These are phyloP conservation scores for Taenaris catops DNA, from an alignment of 2,888 invertebrate genomes.

Conservation along the genomic window DNA sequence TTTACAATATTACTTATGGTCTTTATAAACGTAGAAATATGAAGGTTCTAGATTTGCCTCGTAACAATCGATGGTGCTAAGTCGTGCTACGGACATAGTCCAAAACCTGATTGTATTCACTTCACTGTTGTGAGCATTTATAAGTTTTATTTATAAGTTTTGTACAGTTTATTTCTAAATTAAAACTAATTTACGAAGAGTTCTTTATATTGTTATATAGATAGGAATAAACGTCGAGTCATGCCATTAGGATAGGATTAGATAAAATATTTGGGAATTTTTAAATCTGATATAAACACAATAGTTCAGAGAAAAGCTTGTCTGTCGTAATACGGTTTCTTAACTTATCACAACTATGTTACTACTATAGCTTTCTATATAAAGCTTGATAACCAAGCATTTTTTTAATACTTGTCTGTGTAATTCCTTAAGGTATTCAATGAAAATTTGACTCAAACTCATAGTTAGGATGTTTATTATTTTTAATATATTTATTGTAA, in stretches of 20 bases:
- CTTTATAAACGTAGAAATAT: too few species aligned
- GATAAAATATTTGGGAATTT: slow-evolving; percentile 11
- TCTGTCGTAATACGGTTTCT: too few species aligned
- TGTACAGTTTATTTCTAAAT: slow-evolving; percentile 54
- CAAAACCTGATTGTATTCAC: slow-evolving; percentile 55
- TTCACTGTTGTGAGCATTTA: slow-evolving; percentile 63
- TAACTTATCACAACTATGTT: too few species aligned
- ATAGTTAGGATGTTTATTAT: too few species aligned
- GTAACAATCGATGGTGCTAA: slow-evolving; percentile 63
- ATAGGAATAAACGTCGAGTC: slow-evolving; percentile 66
- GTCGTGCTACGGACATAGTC: slow-evolving; percentile 71
- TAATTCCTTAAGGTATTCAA: too few species aligned
- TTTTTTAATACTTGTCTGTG: too few species aligned
- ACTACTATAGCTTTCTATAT: too few species aligned
- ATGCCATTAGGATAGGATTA: slow-evolving; percentile 71
- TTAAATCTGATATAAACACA: too few species aligned
- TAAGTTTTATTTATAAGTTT: slow-evolving; percentile 42
- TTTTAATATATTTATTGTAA: too few species aligned
- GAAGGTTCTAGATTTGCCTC: slow-evolving; percentile 33
- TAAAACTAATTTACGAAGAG: slow-evolving; percentile 35
- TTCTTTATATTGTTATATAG: slow-evolving; percentile 38
- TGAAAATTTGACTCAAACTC: too few species aligned
- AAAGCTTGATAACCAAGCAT: too few species aligned
- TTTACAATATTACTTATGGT: neutral
- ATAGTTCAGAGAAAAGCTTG: too few species aligned